Base-by-base conservation (phyloP, 1,140 invertebrate genomes). In the Mycetomoellerius zeteki region DNA sequence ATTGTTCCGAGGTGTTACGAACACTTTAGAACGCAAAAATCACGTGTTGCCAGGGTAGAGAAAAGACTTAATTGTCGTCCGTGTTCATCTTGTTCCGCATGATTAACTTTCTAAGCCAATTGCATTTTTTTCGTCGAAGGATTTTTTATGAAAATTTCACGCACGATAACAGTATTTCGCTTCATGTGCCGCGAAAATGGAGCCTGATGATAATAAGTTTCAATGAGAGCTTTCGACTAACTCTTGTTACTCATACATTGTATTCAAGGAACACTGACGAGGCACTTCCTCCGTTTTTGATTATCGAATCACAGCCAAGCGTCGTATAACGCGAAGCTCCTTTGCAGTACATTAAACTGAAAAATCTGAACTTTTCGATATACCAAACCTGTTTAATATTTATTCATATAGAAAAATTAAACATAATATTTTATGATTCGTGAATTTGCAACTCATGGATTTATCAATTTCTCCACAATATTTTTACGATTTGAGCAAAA, bases 201-300 rank as follows among this genome's bases (percentile, higher is more conserved):
- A 24, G 27, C 3, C 16, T 56, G 19, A 58, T 27, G 16, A 19
- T 62, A 43, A 47, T 24, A 43, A 56, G 21, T 30, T 33, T 37
- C 43, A 64, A 64, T 58, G 30, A n/a, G 33, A 16, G 10, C 27
- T 62, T 77, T 76, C 43, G 37, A 85, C 10, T 21, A 33, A 2
- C 33, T 78, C 10, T 58, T 56, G 37, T 85, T 24, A 24, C 47
- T 76, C 21, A 21, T 67, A 75, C 21, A 62, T 58, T 50, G 54
- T 27, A 33, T 73, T 73, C 69, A 84, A 84, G 14, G 27, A 75
- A 69, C 69, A 73, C 69, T 84, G 69, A 84, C 37, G 69, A 84
- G 80, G 30, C 54, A 84, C 80, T 84, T 84, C 80, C 80, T 84
- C 54, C 37, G 54, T 67, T 73, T 75, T 75, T 75, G 54, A 75